Conservation (phyloP, 2,888 invertebrate species). For the Drosophila aldrichi region DNA sequence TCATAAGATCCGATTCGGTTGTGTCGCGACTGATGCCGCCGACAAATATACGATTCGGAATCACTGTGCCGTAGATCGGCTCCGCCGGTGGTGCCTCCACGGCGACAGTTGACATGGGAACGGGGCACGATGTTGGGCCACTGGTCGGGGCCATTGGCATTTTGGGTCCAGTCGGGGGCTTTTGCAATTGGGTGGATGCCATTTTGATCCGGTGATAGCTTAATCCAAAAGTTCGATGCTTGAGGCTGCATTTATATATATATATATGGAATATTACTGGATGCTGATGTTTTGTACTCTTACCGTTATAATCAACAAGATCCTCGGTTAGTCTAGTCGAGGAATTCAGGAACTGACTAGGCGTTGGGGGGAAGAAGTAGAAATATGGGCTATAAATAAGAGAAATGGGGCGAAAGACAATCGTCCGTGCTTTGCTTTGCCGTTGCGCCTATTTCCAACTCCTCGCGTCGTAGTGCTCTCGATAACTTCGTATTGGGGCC, state of each 20-base stretch:
- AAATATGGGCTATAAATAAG: not conserved
- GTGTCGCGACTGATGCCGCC: slow-evolving; percentile 95
- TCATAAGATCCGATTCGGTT: slow-evolving; percentile 94
- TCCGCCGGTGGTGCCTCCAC: slow-evolving; percentile 10
- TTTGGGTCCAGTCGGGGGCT: not conserved
- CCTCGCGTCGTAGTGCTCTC: slow-evolving; percentile 7
- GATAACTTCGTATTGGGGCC: slow-evolving; percentile 2
- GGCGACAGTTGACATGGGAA: not conserved
- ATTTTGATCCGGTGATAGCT: not conserved
- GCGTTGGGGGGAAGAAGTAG: not conserved
- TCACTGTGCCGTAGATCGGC: slow-evolving; percentile 88
- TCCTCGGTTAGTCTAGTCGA: not conserved
- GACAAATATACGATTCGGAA: slow-evolving; percentile 97
- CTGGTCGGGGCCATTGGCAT: not conserved
- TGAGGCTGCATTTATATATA: not conserved
- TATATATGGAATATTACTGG: not conserved
- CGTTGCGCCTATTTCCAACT: not conserved
- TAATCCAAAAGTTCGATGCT: not conserved
- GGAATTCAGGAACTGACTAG: not conserved
- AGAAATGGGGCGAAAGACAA: not conserved
- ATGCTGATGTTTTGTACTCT: not conserved
- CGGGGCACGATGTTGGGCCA: not conserved
- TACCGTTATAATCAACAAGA: not conserved
- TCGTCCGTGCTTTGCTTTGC: not conserved
- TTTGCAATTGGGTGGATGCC: slow-evolving; percentile 16